Percentiles rank a stretch among this genome's conserved stretches.
Evolutionary conservation across 2,888 invertebrate species (phyloP).

Genomic region (Melieria crassipennis): DNA sequence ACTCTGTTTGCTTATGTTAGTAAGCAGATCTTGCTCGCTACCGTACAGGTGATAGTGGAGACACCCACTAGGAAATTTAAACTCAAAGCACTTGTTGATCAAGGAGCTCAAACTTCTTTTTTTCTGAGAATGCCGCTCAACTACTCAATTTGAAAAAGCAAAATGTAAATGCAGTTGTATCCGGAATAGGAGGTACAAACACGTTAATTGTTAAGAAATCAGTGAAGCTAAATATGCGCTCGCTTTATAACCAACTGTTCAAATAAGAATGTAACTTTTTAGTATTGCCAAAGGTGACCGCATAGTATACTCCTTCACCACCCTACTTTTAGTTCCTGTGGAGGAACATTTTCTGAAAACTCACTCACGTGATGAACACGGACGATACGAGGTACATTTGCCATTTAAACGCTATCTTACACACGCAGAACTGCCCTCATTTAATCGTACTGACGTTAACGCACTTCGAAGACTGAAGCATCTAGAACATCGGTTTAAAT

Average conservation of each 20-base stretch:
- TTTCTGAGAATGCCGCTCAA: conserved; percentile 29
- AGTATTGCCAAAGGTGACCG: conserved; percentile 1
- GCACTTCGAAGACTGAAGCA: conserved; percentile 28
- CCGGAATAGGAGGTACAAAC: conserved; percentile 14
- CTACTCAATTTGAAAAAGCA: conserved; percentile 14
- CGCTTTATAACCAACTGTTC: background rate
- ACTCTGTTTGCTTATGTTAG: background rate
- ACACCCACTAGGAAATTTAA: conserved; percentile 14
- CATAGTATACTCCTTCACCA: conserved; percentile 24
- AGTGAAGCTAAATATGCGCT: conserved; percentile 15
- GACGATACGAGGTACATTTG: conserved; percentile 21
- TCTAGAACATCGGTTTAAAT: conserved; percentile 16
- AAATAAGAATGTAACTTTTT: conserved; percentile 3
- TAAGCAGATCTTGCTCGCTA: conserved; percentile 13
- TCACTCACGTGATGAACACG: background rate
- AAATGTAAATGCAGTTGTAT: conserved; percentile 9
- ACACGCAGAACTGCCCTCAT: background rate
- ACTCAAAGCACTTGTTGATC: conserved; percentile 30
- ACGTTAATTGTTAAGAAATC: conserved; percentile 1
- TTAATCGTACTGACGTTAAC: conserved; percentile 29
- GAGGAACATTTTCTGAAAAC: conserved; percentile 25
- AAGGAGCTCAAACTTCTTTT: conserved; percentile 29
- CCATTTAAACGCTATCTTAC: conserved; percentile 30
- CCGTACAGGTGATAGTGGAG: conserved; percentile 16
- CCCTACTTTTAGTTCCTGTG: conserved; percentile 26